Base-by-base conservation (phyloP, 2,113 vertebrate genomes). In the Ondatra zibethicus region DNA sequence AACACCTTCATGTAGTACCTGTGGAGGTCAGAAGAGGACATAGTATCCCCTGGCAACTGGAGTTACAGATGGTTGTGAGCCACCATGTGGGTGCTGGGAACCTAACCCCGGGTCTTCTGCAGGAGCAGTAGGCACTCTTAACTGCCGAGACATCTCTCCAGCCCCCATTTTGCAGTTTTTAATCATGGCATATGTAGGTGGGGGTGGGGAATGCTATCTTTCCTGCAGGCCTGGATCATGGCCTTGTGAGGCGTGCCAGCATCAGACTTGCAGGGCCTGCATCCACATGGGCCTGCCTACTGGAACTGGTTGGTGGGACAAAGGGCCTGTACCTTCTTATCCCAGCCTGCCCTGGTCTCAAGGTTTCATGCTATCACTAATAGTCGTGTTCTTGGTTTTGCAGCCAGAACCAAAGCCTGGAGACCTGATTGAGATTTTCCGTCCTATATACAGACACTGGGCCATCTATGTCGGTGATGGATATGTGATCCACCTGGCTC, bases 401-500 rank as follows among this genome's bases (percentile, higher is more conserved):
- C 94, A 98, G 98, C 86, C 73, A 1, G 96, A 97, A 58, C 99
- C 99, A 42, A 94, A 99, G n/a, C 97, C 61, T 12, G 99, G 99
- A 36, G 99, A 99, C 97, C 93, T 99, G 97, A 99, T 99, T 5
- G 99, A 99, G 97, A 99, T 99, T 94, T 98, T 98, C 92, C 98
- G 99, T 58, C 97, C 98, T 33, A 31, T 94, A 12, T 99, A 99
- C 94, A 98, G 98, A 65, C 99, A 99, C 97, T 99, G 99, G 99
- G 99, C 98, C 16, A 88, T 99, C 76, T 99, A 99, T 31, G 92
- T 99, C 33, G 99, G 99, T 0, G 95, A 99, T 4, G 99, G 99
- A 88, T 99, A 96, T 4, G 98, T 99, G 50, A 96, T 99, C 95
- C 99, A 99, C 63, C 92, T 98, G 89, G 98, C 97, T 0, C 98